Evolutionary conservation across 2,113 vertebrate species (phyloP).

Genomic region (Elanus axillaris): DNA sequence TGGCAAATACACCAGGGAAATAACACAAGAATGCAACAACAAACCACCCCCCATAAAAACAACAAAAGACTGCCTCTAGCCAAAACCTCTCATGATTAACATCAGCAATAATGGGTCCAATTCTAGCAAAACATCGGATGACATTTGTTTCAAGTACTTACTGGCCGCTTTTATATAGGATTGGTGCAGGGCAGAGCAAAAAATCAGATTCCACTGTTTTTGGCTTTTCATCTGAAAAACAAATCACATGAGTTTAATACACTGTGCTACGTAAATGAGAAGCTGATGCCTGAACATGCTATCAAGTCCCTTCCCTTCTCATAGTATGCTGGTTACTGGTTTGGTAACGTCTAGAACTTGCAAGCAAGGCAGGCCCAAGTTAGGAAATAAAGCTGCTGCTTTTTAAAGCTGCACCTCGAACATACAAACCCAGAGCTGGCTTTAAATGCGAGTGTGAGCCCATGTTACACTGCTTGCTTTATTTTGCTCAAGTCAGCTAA

Average conservation of each 20-base stretch:
- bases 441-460: neutral
- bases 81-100: neutral
- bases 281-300: neutral
- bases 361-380: neutral
- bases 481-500: neutral
- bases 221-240: slow-evolving; percentile 82
- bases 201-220: slow-evolving; percentile 76
- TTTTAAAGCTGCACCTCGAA: neutral
- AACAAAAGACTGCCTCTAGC: neutral
- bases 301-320: neutral
- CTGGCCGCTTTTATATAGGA: slow-evolving; percentile 87
- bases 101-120: neutral
- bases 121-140: neutral
- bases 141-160: slow-evolving; percentile 75
- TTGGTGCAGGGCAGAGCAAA: slow-evolving; percentile 87
- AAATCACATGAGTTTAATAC: neutral
- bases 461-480: accelerated
- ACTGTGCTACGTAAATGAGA: neutral
- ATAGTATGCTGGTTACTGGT: neutral
- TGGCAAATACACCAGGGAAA: neutral
- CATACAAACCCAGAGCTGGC: neutral
- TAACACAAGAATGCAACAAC: neutral
- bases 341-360: neutral
- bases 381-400: neutral
- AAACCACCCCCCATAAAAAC: neutral